Conservation (phyloP, 2,888 invertebrate genomes). For the Melanotus villosus region DNA sequence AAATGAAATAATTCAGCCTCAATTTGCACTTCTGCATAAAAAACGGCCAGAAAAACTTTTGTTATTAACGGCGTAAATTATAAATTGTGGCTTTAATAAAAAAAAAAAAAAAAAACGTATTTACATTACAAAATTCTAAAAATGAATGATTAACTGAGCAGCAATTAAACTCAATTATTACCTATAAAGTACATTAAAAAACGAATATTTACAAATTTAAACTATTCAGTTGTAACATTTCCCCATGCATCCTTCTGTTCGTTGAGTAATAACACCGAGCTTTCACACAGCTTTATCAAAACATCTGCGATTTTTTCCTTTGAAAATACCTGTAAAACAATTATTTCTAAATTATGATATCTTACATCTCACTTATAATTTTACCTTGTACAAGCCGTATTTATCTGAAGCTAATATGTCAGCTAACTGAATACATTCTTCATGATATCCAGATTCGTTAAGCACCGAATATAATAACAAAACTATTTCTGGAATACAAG, state of each 20-base stretch:
- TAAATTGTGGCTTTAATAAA: too few relatives aligned
- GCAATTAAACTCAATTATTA: too few relatives aligned
- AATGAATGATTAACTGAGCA: too few relatives aligned
- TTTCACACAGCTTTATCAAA: conserved; percentile 83
- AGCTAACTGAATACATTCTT: conserved; percentile 84
- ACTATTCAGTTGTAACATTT: conserved; percentile 9
- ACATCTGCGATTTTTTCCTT: conserved; percentile 84
- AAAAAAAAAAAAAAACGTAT: too few relatives aligned
- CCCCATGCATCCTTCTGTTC: conserved; percentile 89
- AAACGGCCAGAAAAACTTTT: too few relatives aligned
- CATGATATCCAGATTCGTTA: conserved; percentile 80
- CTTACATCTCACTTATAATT: background rate
- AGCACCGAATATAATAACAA: conserved; percentile 85
- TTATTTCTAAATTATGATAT: too few relatives aligned
- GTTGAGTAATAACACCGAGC: conserved; percentile 82
- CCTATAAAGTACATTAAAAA: too few relatives aligned
- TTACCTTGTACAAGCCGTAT: conserved; percentile 83
- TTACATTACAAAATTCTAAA: too few relatives aligned
- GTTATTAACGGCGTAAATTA: too few relatives aligned
- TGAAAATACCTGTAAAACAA: conserved; percentile 78
- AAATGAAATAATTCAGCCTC: too few relatives aligned
- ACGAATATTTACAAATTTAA: too few relatives aligned
- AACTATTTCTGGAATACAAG: conserved; percentile 88
- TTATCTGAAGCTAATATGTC: conserved; percentile 86
- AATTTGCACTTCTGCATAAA: too few relatives aligned